These are phyloP conservation scores for Melanostigma gelatinosum DNA, from an alignment of 2,113 vertebrate species.

Conservation along the genomic window DNA sequence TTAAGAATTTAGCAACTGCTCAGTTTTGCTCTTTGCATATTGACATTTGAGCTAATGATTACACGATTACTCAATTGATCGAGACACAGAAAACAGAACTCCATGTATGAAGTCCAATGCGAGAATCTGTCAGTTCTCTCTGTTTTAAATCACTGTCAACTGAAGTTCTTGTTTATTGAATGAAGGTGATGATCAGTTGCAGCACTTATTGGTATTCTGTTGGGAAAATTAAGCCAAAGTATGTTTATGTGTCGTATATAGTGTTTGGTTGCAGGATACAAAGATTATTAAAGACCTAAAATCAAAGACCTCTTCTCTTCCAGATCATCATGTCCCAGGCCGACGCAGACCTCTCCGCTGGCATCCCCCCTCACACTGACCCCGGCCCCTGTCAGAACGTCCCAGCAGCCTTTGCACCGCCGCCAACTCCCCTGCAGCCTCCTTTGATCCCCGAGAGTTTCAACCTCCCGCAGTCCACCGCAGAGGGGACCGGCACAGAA, in stretches of 20 bases:
- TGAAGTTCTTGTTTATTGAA: no score
- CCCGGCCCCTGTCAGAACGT: slow-evolving; percentile 16
- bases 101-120: not conserved
- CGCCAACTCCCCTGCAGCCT: slow-evolving; percentile 28
- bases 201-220: not conserved
- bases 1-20: not conserved
- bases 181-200: not conserved
- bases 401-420: slow-evolving; percentile 7
- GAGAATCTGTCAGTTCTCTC: not conserved
- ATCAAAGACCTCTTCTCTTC: not conserved
- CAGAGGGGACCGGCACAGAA: slow-evolving; percentile 13
- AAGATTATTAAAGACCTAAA: not conserved
- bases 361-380: slow-evolving; percentile 34
- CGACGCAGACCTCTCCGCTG: slow-evolving; percentile 42
- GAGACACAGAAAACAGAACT: not conserved
- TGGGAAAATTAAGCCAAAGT: not conserved
- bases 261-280: not conserved
- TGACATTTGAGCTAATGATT: not conserved
- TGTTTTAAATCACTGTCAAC: not conserved
- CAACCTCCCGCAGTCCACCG: not conserved
- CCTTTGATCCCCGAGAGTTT: slow-evolving; percentile 25
- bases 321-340: slow-evolving; percentile 82
- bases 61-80: not conserved
- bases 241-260: not conserved
- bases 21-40: not conserved